Conservation (phyloP, 2,888 invertebrate species). For the Gnatocerus cornutus region DNA sequence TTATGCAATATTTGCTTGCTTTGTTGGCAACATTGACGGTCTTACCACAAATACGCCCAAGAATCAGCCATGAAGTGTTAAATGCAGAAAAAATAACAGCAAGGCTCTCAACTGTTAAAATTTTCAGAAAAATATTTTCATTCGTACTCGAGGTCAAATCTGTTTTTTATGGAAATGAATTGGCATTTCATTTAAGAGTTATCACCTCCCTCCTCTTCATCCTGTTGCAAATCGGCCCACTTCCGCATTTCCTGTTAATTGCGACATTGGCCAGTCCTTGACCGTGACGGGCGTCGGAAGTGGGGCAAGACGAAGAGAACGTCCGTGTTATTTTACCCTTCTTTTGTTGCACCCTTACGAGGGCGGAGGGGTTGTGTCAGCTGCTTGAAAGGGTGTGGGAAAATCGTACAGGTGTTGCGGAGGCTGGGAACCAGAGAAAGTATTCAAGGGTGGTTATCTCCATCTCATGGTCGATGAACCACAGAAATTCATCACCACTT, state of each 20-base stretch:
- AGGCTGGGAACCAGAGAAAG: slow-evolving; percentile 56
- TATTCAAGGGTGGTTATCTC: slow-evolving; percentile 33
- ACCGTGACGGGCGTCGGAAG: slow-evolving; percentile 47
- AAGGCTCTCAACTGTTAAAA: too few relatives aligned
- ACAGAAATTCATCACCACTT: neutral
- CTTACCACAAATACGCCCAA: slow-evolving; percentile 1
- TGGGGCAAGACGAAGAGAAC: slow-evolving; percentile 51
- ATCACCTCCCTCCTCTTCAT: neutral
- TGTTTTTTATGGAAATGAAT: too few relatives aligned
- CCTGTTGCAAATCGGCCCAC: slow-evolving; percentile 12
- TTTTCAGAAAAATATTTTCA: too few relatives aligned
- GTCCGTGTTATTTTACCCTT: slow-evolving; percentile 47
- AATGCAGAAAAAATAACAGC: too few relatives aligned
- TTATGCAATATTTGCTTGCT: slow-evolving; percentile 29
- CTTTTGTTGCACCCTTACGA: slow-evolving; percentile 33
- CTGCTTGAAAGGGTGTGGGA: slow-evolving; percentile 68
- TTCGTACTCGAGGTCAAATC: too few relatives aligned
- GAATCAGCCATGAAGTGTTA: neutral
- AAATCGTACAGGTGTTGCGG: slow-evolving; percentile 67
- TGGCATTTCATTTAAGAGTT: too few relatives aligned
- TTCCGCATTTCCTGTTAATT: slow-evolving; percentile 42
- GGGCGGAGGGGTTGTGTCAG: slow-evolving; percentile 69
- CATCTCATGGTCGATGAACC: slow-evolving; percentile 54
- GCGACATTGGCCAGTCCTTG: slow-evolving; percentile 51
- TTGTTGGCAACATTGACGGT: neutral